Base-by-base conservation (phyloP, 2,888 invertebrate species). In the Sclerodermus sp. region DNA sequence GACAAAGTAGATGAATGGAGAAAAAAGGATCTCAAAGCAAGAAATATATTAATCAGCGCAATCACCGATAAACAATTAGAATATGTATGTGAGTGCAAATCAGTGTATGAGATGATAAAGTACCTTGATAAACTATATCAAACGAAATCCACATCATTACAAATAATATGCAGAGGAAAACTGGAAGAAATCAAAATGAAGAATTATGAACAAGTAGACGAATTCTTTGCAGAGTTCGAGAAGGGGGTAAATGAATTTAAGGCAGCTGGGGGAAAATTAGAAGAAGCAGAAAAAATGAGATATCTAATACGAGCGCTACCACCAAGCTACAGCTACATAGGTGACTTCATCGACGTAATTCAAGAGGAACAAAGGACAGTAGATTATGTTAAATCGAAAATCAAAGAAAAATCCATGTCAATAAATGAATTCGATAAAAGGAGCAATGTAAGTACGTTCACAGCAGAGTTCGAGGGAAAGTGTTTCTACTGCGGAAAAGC, bases 271-370 rank as follows among this genome's bases (percentile, higher is more conserved):
- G 60, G 54, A 39, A 47, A 32, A 34, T 40, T 63, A 12, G 42
- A 48, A 15, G 57, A 62, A 50, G 14, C 49, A 41, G 60, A 63
- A 31, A 64, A 66, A 53, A 31, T 66, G 30, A 57, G 46, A 30
- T 65, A 65, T 48, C 52, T 64, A 56, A 31, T 67, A 2, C 54
- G 43, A 38, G 47, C 58, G 36, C 45, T 67, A n/a, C 62, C 68
- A 45, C 34, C 34, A 45, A 50, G 43, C n/a, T 57, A 54, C 5
- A 60, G 57, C 46, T 50, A 64, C 41, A 57, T 65, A 44, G 60
- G 60, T 32, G 66, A 62, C 53, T 43, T 57, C 17, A 41, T 66
- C 30, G 60, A 66, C 53, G 49, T 55, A 1, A 16, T 64, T 5
- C 49, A 47, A 44, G 57, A 51, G 48, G 41, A 49, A n/a, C 52